A percentile compares a stretch with the other conserved stretches of the same genome.
Evolutionary conservation across 2,797 vertebrate genomes (phyloP).

Genomic region (Moxostoma hubbsi): DNA sequence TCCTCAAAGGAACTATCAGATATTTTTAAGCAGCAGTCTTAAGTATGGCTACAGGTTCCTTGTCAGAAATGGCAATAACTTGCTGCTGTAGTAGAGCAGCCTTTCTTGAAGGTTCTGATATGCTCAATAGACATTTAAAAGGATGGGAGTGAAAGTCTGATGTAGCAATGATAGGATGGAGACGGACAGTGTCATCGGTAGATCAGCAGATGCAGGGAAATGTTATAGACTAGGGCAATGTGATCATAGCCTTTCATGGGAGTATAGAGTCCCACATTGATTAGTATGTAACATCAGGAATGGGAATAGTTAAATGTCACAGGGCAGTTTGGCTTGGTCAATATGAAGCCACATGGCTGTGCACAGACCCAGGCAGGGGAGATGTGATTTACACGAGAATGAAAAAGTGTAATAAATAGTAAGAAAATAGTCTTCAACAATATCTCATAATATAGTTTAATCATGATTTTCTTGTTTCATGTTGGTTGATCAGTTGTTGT

Average conservation of each 20-base stretch:
- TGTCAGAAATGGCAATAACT: too few relatives aligned
- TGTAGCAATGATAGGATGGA: not conserved
- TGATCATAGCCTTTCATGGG: constrained; percentile 31
- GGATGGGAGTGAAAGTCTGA: not conserved
- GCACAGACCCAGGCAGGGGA: constrained; percentile 31
- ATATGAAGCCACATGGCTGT: constrained; percentile 52
- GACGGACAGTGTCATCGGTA: not conserved
- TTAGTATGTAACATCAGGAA: constrained; percentile 40
- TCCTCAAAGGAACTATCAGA: not conserved
- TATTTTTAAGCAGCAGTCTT: not conserved
- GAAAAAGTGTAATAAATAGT: constrained; percentile 59
- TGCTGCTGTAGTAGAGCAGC: not conserved
- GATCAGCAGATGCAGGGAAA: constrained; percentile 21
- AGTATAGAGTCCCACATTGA: not conserved
- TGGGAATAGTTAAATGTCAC: constrained; percentile 42
- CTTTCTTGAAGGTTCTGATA: not conserved
- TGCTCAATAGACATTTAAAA: not conserved
- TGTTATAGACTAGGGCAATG: constrained; percentile 1
- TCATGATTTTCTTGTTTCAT: not conserved
- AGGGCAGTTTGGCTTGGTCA: constrained; percentile 31
- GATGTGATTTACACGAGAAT: constrained; percentile 47
- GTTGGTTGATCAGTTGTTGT: not conserved
- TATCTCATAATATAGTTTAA: too few relatives aligned
- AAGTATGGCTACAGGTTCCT: not conserved
- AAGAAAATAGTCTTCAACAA: constrained; percentile 37